Base-by-base conservation (phyloP, 2,113 vertebrate genomes). In the Tricholaema leucomelas region DNA sequence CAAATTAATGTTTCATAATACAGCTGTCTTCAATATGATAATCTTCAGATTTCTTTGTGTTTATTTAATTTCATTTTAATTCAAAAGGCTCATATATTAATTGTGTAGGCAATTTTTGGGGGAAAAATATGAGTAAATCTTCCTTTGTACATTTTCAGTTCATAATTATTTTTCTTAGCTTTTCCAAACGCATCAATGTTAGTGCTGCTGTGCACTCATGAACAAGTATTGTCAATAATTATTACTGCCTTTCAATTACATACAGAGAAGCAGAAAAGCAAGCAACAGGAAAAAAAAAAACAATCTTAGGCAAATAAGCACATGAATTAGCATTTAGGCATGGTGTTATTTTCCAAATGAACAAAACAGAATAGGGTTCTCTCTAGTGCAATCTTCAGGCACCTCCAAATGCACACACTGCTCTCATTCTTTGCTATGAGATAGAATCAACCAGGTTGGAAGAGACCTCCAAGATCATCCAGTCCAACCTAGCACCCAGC, bases 1-100 rank as follows among this genome's bases (percentile, higher is more conserved):
- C 36, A 92, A 92, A 71, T 70, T 40, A 70, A 63, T 23, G 4
- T 84, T 95, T 92, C 44, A 63, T 73, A 92, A 80, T 38, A 69
- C 72, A 69, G 11, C 14, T 89, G 35, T 60, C 75, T 85, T 52
- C 74, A 64, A 2, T 12, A 50, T 15, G 13, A 81, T 19, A 24
- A 6, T 40, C 31, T 81, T 38, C 8, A 74, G 58, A 67, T 82
- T 85, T 84, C 50, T 88, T 81, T 25, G 36, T 21, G 30, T 69
- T 90, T 89, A 67, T 81, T 85, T 81, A 10, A 70, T 79, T 25
- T 83, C 52, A 82, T 86, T 21, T 50, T 50, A 50, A 87, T 86
- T 92, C n/a, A 81, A 81, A 75, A 50, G 3, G 66, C 44, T 90
- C 20, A 35, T 71, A 96, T 66, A 60, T 50, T 76, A 48, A 50